Evolutionary conservation across 2,888 invertebrate species (phyloP), one percentile per base, ranked within the genome.

Genomic region (Patella ulyssiponensis): DNA sequence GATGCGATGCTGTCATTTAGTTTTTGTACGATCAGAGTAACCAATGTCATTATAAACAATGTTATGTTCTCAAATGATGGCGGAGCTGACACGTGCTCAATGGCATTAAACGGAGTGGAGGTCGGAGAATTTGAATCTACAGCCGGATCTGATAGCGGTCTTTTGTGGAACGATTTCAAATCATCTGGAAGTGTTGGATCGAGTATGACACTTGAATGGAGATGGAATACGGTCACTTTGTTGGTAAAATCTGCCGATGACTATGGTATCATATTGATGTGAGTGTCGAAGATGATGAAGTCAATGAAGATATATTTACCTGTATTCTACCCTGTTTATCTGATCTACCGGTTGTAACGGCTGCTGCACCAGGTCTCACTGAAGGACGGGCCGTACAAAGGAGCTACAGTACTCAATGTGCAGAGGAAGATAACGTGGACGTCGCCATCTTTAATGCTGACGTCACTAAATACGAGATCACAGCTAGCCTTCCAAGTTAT

Each of bases 361-460:
- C 5, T 15, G 69, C 11, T 71, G 69, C 70, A 3, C 53, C 52
- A 27, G 75, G 70, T 27, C 79, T n/a, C 17, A 69, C 17, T 20
- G 73, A 74, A 15, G 80, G 79, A 15, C 71, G 56, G 1, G 76
- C 80, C 14, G 51, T 74, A 44, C 86, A 87, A 71, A 80, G 81
- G 23, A 86, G 86, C 5, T 85, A 84, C 77, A 81, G 82, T n/a
- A 87, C 87, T 0, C 71, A 78, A n/a, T 87, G 87, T 70, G 84
- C 86, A 15, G 87, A 87, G 71, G 84, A 85, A 12, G 86, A 87
- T 74, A 87, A 87, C 74, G 80, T 87, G 12, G 17, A 86, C 71
- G 80, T 87, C 11, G 85, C 87, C 2, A 74, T 87, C 15, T 86
- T 83, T 71, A 82, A 83, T 64, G 77, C 75, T 0, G 75, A 74